Evolutionary conservation across 1,140 invertebrate genomes (phyloP).

Genomic region (Drosophila rhopaloa): DNA sequence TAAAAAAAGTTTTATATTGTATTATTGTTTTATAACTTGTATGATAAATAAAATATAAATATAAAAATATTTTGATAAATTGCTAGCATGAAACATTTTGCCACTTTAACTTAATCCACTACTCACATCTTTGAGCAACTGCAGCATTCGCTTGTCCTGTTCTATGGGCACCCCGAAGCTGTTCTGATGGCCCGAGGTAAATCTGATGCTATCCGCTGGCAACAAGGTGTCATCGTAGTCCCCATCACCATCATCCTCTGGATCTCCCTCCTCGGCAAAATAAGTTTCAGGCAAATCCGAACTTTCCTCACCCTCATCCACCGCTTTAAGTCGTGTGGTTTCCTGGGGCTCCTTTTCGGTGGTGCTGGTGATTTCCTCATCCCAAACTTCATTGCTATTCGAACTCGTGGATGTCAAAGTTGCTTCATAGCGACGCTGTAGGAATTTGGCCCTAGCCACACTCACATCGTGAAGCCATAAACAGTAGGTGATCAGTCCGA

Average conservation of each 20-base stretch:
- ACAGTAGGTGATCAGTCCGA: constrained; percentile 80
- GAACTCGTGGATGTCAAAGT: constrained; percentile 37
- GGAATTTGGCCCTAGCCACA: constrained; percentile 65
- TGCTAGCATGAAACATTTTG: too few relatives aligned
- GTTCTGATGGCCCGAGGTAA: constrained; percentile 87
- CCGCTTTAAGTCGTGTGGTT: constrained; percentile 61
- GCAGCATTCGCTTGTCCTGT: constrained; percentile 85
- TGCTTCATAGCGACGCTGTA: constrained; percentile 70
- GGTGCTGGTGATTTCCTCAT: constrained; percentile 37
- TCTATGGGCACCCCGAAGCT: constrained; percentile 87
- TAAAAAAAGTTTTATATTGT: too few relatives aligned
- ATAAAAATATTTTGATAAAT: too few relatives aligned
- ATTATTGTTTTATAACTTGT: too few relatives aligned
- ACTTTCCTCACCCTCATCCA: constrained; percentile 38
- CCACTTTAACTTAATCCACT: background rate
- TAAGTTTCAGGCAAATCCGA: constrained; percentile 22
- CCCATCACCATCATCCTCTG: constrained; percentile 17
- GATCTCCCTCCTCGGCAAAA: constrained; percentile 13
- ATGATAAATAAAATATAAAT: too few relatives aligned
- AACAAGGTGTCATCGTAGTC: constrained; percentile 67
- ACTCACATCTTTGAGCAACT: constrained; percentile 84
- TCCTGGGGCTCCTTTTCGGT: constrained; percentile 46
- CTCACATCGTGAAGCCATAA: constrained; percentile 80
- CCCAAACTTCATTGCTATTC: constrained; percentile 17
- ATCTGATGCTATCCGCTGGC: constrained; percentile 84